Percentiles rank a stretch among this genome's conserved stretches.
Conservation (phyloP, 2,797 vertebrate species). For the Enteromius paludinosus region DNA sequence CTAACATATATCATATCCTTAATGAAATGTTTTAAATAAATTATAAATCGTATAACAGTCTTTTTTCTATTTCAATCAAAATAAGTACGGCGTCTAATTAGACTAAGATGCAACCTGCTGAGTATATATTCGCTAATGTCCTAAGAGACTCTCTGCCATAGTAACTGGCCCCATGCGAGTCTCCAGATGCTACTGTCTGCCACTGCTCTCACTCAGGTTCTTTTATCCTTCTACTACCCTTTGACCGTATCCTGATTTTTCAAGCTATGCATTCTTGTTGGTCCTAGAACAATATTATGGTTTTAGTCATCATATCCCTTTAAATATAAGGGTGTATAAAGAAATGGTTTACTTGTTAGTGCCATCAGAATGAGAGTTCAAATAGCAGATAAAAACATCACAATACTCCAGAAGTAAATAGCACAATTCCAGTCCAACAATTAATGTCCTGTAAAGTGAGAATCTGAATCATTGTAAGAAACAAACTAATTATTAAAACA, state of each 20-base stretch:
- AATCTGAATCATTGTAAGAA: neutral
- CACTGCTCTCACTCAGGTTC: conserved; percentile 21
- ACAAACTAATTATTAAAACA: neutral
- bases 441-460: neutral
- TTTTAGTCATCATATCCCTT: neutral
- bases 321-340: neutral
- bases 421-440: neutral
- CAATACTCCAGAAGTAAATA: neutral
- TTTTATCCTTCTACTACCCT: conserved; percentile 4
- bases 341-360: conserved; percentile 1
- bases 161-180: conserved; percentile 21
- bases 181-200: conserved; percentile 7
- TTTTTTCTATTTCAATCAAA: neutral
- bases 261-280: neutral
- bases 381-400: neutral
- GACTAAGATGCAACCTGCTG: conserved; percentile 30
- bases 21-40: neutral
- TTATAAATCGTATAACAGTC: neutral
- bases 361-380: neutral
- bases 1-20: neutral
- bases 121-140: neutral
- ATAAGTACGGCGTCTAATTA: neutral
- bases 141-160: conserved; percentile 33
- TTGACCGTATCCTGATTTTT: neutral
- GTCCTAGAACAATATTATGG: neutral